Evolutionary conservation across 2,888 invertebrate genomes (phyloP), one percentile per base, ranked within the genome.

Genomic region (Papilio elwesi): DNA sequence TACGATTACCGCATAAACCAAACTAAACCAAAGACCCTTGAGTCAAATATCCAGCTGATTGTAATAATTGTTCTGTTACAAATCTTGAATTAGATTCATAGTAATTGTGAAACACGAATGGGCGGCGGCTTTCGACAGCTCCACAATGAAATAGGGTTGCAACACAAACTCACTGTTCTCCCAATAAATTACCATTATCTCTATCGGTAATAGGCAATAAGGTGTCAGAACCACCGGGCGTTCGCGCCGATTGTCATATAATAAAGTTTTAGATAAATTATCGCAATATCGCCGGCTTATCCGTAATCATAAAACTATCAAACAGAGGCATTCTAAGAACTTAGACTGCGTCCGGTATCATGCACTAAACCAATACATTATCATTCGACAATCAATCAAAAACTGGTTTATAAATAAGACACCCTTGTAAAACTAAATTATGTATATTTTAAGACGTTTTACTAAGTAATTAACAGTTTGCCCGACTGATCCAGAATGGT

Each of bases 251-350:
- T 55, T 64, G 64, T 64, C 70, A 49, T 59, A 51, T 69, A 68
- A 62, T 69, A 48, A 55, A 48, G 43, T 64, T 48, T 43, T 11
- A 70, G 55, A 53, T 70, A 55, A 55, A 64, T 70, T 70, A 64
- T 70, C 64, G 13, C 38, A 38, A 52, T 49, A 63, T 48, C 47
- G 15, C 13, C 36, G 43, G 36, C 13, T 63, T 63, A 47, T 63
- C 36, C 48, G 11, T 53, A 64, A 64, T 70, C 52, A 64, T 70
- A 70, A 64, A 70, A 64, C 70, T 47, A 64, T 70, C 70, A 70
- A 55, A 53, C 2, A 15, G 15, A 53, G 36, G 64, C 64, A 70
- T 70, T 63, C 12, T 16, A 51, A 55, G 64, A 64, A 55, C 64
- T 64, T 9, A n/a, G 12, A 47, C 26, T 4, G n/a, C 51, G 43